Evolutionary conservation across 2,797 vertebrate genomes (phyloP).

Genomic region (Mormyrops boulengeri): DNA sequence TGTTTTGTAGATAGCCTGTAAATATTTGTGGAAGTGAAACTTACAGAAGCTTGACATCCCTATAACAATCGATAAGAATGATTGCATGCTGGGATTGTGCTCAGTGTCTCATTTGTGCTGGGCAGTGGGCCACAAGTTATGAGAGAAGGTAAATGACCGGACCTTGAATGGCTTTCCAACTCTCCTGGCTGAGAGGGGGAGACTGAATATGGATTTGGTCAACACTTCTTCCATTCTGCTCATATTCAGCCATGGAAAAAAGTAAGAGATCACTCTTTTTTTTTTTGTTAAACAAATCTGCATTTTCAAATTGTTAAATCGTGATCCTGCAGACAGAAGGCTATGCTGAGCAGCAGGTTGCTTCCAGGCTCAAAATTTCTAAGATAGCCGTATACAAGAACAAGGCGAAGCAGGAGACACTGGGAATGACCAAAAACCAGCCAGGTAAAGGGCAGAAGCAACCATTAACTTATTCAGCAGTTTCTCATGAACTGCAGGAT

Average conservation of each 20-base stretch:
- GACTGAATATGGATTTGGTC: not conserved
- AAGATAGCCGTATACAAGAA: not conserved
- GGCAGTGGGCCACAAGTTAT: not conserved
- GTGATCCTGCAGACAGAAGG: not conserved
- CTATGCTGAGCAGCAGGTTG: not conserved
- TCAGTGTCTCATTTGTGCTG: not conserved
- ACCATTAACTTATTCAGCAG: not conserved
- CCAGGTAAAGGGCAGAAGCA: not conserved
- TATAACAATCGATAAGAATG: not conserved
- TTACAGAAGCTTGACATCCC: not conserved
- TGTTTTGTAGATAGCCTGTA: not conserved
- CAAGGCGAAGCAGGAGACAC: not conserved
- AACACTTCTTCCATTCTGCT: not conserved
- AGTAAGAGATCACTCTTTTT: not conserved
- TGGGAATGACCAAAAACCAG: not conserved
- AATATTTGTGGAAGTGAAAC: not conserved
- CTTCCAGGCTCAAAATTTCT: not conserved
- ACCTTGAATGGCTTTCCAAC: not conserved
- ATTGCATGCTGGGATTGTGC: not conserved
- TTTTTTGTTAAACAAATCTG: no score
- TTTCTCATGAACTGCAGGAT: not conserved
- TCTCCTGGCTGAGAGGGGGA: not conserved
- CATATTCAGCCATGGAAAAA: not conserved
- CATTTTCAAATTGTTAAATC: not conserved
- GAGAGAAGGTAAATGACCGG: not conserved